These are phyloP conservation scores for Mormyrus hasselquistii DNA, from an alignment of 2,797 vertebrate species.

Conservation along the genomic window DNA sequence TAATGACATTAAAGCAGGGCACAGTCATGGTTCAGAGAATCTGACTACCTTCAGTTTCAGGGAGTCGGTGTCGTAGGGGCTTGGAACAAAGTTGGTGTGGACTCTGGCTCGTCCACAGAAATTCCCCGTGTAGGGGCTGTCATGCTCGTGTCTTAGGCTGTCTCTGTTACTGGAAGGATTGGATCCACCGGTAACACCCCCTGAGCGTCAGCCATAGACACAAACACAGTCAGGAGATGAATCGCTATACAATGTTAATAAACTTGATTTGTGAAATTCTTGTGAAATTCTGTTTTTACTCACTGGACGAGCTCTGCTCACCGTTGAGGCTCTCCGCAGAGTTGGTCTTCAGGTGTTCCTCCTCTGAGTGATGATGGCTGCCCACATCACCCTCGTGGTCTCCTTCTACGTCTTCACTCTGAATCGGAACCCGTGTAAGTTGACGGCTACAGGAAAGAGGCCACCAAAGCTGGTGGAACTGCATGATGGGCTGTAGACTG, in stretches of 20 bases:
- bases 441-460: background rate
- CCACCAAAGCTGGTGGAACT: background rate
- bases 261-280: background rate
- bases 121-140: constrained; percentile 58
- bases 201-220: constrained; percentile 46
- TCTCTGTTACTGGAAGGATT: constrained; percentile 80
- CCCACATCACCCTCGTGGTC: constrained; percentile 47
- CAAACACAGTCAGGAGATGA: background rate
- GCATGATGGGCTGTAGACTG: background rate
- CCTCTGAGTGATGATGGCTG: constrained; percentile 47
- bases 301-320: constrained; percentile 85
- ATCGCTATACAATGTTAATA: background rate
- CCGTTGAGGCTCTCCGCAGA: constrained; percentile 85
- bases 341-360: constrained; percentile 58
- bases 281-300: constrained; percentile 41
- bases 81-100: constrained; percentile 85
- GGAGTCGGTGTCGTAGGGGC: constrained; percentile 88
- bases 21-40: background rate
- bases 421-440: constrained; percentile 12
- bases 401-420: constrained; percentile 61
- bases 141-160: constrained; percentile 79
- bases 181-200: constrained; percentile 85
- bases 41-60: constrained; percentile 81
- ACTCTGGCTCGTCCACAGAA: constrained; percentile 83
- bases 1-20: background rate